phyloP scores from a whole-genome alignment of 2,888 invertebrate genomes.

The Brachypterus glaber region DNA sequence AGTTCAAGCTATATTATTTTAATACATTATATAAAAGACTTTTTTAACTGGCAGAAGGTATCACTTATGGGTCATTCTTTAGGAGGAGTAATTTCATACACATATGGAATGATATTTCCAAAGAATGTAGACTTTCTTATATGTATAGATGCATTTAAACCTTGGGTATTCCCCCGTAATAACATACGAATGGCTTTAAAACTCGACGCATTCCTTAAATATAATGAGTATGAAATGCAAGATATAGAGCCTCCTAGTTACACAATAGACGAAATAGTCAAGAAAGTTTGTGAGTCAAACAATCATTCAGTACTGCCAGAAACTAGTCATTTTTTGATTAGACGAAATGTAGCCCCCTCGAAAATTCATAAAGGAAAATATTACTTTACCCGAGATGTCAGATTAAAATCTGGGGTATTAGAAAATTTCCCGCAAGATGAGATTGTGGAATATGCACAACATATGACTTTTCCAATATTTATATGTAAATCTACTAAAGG shows the following conservation, averaged over 20 bases:
- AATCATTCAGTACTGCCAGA: slow-evolving; percentile 48
- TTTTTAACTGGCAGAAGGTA: slow-evolving; percentile 60
- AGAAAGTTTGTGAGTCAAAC: slow-evolving; percentile 48
- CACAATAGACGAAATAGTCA: slow-evolving; percentile 50
- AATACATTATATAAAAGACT: slow-evolving; percentile 48
- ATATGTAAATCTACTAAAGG: slow-evolving; percentile 44
- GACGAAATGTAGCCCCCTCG: slow-evolving; percentile 49
- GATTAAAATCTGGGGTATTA: slow-evolving; percentile 48
- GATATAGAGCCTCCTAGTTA: slow-evolving; percentile 51
- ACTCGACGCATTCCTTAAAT: slow-evolving; percentile 38
- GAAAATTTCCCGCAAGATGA: slow-evolving; percentile 46
- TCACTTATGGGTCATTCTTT: slow-evolving; percentile 61
- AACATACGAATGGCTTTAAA: slow-evolving; percentile 36
- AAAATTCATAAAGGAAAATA: slow-evolving; percentile 46
- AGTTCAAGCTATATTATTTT: slow-evolving; percentile 39
- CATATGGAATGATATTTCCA: slow-evolving; percentile 53
- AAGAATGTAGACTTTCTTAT: slow-evolving; percentile 50
- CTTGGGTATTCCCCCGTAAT: slow-evolving; percentile 18
- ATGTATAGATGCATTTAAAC: slow-evolving; percentile 47
- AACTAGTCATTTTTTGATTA: slow-evolving; percentile 45
- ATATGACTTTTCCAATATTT: slow-evolving; percentile 54
- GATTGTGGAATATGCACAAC: slow-evolving; percentile 45
- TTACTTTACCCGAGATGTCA: slow-evolving; percentile 55
- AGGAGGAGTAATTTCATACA: slow-evolving; percentile 52
- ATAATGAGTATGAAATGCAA: slow-evolving; percentile 34